Conservation (phyloP, 2,113 vertebrate species). For the Ardeotis arabs region DNA sequence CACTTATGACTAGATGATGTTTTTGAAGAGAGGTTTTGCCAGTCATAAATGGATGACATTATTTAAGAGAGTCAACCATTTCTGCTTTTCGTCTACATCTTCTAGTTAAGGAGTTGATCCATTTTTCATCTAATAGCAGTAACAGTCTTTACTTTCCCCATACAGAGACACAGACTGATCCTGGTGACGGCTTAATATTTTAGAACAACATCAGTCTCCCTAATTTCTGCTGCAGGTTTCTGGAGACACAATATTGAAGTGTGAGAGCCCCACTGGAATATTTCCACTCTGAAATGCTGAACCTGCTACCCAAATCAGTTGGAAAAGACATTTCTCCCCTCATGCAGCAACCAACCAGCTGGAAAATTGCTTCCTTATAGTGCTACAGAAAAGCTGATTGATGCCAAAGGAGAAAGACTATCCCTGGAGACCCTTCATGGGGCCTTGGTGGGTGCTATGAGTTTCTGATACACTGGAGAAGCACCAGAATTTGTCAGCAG, state of each 20-base stretch:
- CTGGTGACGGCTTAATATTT: neutral
- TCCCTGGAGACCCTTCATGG: neutral
- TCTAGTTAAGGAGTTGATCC: neutral
- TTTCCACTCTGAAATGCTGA: neutral
- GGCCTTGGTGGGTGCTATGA: fast-evolving
- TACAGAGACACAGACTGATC: neutral
- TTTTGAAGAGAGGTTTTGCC: neutral
- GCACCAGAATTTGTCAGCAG: neutral
- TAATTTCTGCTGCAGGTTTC: neutral
- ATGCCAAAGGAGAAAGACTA: neutral
- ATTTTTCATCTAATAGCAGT: neutral
- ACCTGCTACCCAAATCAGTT: neutral
- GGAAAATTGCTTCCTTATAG: slow-evolving; percentile 27
- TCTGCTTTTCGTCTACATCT: neutral
- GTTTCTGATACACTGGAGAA: neutral
- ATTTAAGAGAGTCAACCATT: neutral
- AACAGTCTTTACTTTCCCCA: neutral
- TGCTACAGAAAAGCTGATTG: neutral
- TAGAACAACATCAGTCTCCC: neutral
- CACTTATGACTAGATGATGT: neutral
- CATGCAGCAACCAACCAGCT: neutral
- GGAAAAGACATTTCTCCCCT: neutral
- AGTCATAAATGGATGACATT: neutral
- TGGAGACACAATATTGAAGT: neutral
- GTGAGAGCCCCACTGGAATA: neutral